These are phyloP conservation scores for Thamnophis sirtalis DNA, from an alignment of 2,113 vertebrate genomes.

Conservation along the genomic window DNA sequence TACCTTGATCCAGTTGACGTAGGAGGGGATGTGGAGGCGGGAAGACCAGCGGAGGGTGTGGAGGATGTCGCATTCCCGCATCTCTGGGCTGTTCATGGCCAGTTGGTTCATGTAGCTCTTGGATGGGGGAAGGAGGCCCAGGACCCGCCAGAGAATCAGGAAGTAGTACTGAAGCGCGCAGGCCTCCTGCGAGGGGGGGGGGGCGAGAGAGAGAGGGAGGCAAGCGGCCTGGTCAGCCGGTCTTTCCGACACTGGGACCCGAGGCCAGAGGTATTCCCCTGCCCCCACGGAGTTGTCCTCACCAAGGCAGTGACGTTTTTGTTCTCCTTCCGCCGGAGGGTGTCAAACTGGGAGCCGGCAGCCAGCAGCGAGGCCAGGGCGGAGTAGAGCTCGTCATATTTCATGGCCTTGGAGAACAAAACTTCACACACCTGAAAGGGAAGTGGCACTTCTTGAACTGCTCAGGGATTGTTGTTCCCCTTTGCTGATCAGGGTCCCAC, in stretches of 20 bases:
- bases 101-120: constrained; percentile 89
- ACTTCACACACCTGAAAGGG: constrained; percentile 86
- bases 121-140: constrained; percentile 91
- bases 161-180: constrained; percentile 98
- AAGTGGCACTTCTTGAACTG: rapidly evolving
- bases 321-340: constrained; percentile 85
- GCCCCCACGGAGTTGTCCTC: constrained; percentile 21
- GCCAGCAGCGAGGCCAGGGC: constrained; percentile 85
- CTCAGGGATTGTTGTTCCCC: background rate
- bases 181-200: constrained; percentile 78
- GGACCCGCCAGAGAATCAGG: constrained; percentile 90
- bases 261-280: background rate
- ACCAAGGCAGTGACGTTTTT: constrained; percentile 88
- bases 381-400: constrained; percentile 86
- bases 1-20: constrained; percentile 93
- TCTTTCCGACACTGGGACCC: background rate
- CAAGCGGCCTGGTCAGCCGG: too few species aligned
- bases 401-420: constrained; percentile 81
- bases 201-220: background rate
- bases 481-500: background rate
- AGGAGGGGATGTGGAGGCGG: constrained; percentile 84
- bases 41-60: constrained; percentile 96
- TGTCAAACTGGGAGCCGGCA: constrained; percentile 92
- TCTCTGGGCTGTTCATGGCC: constrained; percentile 79
- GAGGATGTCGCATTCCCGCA: constrained; percentile 91